Evolutionary conservation across 2,113 vertebrate genomes (phyloP), one percentile per base, ranked within the genome.

Genomic region (Nibea coibor): DNA sequence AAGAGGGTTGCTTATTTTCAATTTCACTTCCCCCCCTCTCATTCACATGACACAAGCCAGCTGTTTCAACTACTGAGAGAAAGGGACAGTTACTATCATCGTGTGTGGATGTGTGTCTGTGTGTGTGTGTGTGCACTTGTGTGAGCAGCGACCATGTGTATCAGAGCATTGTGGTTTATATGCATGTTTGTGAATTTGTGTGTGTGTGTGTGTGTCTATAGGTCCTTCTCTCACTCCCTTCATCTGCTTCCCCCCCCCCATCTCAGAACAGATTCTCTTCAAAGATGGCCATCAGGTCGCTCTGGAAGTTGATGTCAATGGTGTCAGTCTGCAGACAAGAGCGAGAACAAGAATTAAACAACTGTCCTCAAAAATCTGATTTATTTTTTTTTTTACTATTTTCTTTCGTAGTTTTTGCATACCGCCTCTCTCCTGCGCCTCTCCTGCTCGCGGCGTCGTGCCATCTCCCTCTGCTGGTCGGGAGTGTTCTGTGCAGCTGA

Each of bases 261-360:
- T 87, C 87, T 94, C 94, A 97, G 94, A 98, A 98, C 78, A 98
- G 95, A 87, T 97, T 97, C 90, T 98, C 96, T 81, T 98, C 97
- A 82, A 98, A 98, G 89, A 97, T 98, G 62, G 97, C 97, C 96
- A 98, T 95, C 67, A 98, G 94, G 89, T 98, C 97, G 61, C 97
- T 98, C 96, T 98, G 97, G 94, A 98, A 98, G 94, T 98, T 97
- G 93, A 98, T 98, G 94, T 98, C 97, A 75, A 98, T 98, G 61
- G 96, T 97, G 89, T 97, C 96, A 9, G 96, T 97, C 97, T 97
- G 93, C 7, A 35, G 50, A 15, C 8, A 20, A 61, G 19, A 64
- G 35, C 35, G 35, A 1, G 19, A 76, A 26, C 1, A 5, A n/a
- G 43, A 20, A 19, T 69, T 42, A 81, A 15, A 53, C 26, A 12